A percentile compares a stretch with the other conserved stretches of the same genome.
Evolutionary conservation across 2,797 vertebrate species (phyloP).

Genomic region (Lepus oiostolus): DNA sequence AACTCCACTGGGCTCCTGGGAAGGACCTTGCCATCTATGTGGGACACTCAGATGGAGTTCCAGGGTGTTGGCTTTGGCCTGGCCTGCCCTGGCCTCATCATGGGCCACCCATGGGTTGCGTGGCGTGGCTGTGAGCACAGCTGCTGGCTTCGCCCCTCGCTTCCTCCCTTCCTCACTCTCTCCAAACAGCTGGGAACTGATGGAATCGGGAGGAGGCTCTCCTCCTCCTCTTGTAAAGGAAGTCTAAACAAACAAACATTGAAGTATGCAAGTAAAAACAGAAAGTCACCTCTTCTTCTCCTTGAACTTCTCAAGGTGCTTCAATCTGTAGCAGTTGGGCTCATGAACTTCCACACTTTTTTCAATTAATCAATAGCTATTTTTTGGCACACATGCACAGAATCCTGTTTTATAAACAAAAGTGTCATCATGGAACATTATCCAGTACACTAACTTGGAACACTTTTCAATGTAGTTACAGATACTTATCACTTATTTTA

Average conservation of each 20-base stretch:
- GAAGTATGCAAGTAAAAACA: background rate
- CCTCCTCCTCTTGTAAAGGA: background rate
- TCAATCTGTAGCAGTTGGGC: background rate
- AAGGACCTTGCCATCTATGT: background rate
- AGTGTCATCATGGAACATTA: background rate
- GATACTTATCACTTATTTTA: background rate
- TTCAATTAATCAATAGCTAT: background rate
- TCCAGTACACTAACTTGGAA: background rate
- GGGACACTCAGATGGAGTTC: too few species aligned
- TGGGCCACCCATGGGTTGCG: too few species aligned
- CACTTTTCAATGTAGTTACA: background rate
- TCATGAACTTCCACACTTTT: background rate
- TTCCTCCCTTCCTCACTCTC: background rate
- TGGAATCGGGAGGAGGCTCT: background rate
- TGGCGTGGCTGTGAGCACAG: background rate
- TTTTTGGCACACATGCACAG: rapidly evolving
- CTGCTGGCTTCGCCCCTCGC: background rate
- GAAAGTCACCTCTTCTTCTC: background rate
- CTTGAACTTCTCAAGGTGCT: background rate
- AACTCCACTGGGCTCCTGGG: background rate
- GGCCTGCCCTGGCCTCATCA: too few species aligned
- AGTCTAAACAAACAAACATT: conserved; percentile 28
- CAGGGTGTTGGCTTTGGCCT: too few species aligned
- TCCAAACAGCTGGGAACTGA: background rate
- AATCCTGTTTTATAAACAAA: conserved; percentile 12